Evolutionary conservation across 2,888 invertebrate genomes (phyloP), one percentile per base, ranked within the genome.

Genomic region (Lasius fuliginosus): DNA sequence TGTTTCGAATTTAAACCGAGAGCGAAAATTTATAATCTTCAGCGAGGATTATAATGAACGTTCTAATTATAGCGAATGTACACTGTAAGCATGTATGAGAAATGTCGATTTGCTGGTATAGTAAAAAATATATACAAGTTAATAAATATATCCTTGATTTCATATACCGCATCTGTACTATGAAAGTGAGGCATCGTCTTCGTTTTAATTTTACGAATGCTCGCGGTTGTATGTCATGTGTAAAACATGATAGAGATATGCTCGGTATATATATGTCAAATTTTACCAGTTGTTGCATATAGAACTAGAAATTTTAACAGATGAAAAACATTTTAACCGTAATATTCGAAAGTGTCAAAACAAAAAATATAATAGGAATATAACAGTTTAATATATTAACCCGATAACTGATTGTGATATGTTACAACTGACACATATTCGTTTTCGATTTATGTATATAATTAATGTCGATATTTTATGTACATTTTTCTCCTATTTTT

Each of bases 71-170:
- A 91, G 88, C 73, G 87, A 82, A 85, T 87, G 85, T 90, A 91
- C 74, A 88, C 87, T 74, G 90, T 87, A 92, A 91, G 84, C 85
- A 91, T 92, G 85, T 90, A 92, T 87, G 85, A 89, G 83, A 87
- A 91, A 83, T 91, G 86, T 91, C 89, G 84, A 33, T 81, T 83
- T 84, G 82, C 87, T 88, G 86, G 76, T 83, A 90, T 88, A 90
- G 87, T 85, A 87, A 90, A 87, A 90, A 92, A 91, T 92, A 91
- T 84, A 84, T 89, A 92, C 84, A 83, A 85, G 85, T 89, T 91
- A 89, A 68, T 62, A 86, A 87, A 73, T 82, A 86, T 33, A 62
- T 30, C 30, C 71, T 73, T 68, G 56, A 84, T 73, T 76, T 67
- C 36, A 23, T 58, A 49, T 71, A 60, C 3, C 30, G n/a, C 23